Evolutionary conservation across 2,113 vertebrate species (phyloP).

Genomic region (Corydoras sp.): DNA sequence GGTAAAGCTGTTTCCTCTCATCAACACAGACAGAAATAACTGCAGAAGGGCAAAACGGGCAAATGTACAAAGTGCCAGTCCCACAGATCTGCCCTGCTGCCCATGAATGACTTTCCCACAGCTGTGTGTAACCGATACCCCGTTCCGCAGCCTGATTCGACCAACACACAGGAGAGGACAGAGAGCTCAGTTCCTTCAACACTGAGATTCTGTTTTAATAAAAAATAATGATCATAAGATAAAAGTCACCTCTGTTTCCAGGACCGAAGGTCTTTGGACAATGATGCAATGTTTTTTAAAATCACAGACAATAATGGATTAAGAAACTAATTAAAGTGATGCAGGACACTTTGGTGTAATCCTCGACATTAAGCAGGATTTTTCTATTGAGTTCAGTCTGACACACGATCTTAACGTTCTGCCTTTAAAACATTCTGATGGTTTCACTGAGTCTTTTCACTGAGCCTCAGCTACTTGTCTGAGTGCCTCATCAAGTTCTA

Average conservation of each 20-base stretch:
- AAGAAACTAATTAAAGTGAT: not conserved
- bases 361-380: no score
- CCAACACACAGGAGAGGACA: not conserved
- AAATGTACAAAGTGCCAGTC: not conserved
- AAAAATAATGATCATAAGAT: no score
- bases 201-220: no score
- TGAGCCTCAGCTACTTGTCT: no score
- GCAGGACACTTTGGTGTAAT: not conserved
- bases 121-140: not conserved
- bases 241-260: no score
- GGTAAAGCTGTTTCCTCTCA: slow-evolving; percentile 1
- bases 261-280: no score
- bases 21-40: slow-evolving; percentile 8
- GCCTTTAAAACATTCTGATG: no score
- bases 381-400: no score
- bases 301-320: not conserved
- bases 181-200: no score
- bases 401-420: no score
- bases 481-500: no score
- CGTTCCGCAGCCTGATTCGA: not conserved
- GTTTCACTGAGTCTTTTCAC: no score
- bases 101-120: not conserved
- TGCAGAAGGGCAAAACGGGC: slow-evolving; percentile 5
- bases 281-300: not conserved
- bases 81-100: not conserved